Evolutionary conservation across 2,888 invertebrate species (phyloP).

Genomic region (Lutraria lutraria): DNA sequence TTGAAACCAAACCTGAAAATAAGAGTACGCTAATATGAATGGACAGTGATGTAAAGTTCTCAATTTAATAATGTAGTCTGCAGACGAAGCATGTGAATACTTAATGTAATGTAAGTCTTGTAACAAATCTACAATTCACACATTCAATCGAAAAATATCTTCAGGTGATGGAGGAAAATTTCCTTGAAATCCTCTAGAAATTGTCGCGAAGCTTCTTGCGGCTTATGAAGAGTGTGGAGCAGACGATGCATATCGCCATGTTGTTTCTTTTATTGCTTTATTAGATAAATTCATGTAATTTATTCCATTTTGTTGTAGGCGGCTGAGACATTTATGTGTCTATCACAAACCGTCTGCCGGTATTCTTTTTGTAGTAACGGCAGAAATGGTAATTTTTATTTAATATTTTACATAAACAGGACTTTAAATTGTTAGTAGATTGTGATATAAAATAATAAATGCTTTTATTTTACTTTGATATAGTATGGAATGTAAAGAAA

Average conservation of each 20-base stretch:
- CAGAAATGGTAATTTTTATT: neutral
- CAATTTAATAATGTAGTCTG: slow-evolving; percentile 16
- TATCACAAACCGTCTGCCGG: neutral
- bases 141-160: neutral
- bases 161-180: neutral
- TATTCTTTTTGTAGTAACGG: neutral
- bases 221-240: slow-evolving; percentile 1
- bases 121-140: neutral
- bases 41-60: neutral
- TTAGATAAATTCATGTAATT: neutral
- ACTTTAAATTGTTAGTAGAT: neutral
- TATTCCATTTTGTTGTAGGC: slow-evolving; percentile 4
- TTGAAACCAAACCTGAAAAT: slow-evolving; percentile 80
- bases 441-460: neutral
- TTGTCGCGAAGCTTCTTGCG: neutral
- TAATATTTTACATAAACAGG: neutral
- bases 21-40: neutral
- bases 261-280: neutral
- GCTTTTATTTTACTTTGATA: neutral
- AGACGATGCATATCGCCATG: neutral
- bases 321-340: neutral
- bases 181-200: neutral
- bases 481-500: neutral
- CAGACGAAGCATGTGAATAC: slow-evolving; percentile 17
- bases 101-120: slow-evolving; percentile 10